A percentile compares a stretch with the other conserved stretches of the same genome.
Evolutionary conservation across 2,113 vertebrate species (phyloP).

Genomic region (Tautogolabrus adspersus): DNA sequence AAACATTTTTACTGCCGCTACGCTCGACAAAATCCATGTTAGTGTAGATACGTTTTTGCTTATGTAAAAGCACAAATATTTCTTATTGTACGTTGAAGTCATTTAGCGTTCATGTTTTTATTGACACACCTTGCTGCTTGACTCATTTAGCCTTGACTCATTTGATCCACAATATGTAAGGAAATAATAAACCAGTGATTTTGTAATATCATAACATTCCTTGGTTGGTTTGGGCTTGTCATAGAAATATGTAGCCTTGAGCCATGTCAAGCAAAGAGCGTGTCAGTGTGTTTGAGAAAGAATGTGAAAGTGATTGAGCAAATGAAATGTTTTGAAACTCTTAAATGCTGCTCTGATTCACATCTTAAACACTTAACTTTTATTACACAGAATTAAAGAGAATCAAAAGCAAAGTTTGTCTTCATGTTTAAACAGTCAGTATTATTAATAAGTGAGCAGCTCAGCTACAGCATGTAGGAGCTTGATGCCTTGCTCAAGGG

Average conservation of each 20-base stretch:
- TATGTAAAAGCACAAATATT: slow-evolving; percentile 28
- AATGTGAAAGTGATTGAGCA: slow-evolving; percentile 26
- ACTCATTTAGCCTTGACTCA: slow-evolving; percentile 49
- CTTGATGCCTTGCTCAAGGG: slow-evolving; percentile 36
- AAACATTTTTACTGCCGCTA: no score
- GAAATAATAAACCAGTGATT: slow-evolving; percentile 60
- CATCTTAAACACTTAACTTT: background rate
- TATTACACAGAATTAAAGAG: background rate
- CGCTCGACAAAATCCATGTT: no score
- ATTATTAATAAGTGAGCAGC: slow-evolving; percentile 8
- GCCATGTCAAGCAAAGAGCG: slow-evolving; percentile 44
- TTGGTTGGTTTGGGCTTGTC: slow-evolving; percentile 74
- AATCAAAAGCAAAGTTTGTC: background rate
- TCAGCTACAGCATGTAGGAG: slow-evolving; percentile 36
- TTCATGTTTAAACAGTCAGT: slow-evolving; percentile 5
- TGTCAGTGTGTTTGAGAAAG: slow-evolving; percentile 27
- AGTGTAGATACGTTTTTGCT: background rate
- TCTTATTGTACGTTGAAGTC: slow-evolving; percentile 1
- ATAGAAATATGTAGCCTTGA: slow-evolving; percentile 63
- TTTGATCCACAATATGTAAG: slow-evolving; percentile 34
- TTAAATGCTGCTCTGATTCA: background rate
- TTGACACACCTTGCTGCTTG: slow-evolving; percentile 46
- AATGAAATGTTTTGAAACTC: slow-evolving; percentile 4
- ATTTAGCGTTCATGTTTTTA: slow-evolving; percentile 8
- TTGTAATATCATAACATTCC: slow-evolving; percentile 73